phyloP scores from a whole-genome alignment of 1,140 invertebrate species.

The Papilio polyxenes region DNA sequence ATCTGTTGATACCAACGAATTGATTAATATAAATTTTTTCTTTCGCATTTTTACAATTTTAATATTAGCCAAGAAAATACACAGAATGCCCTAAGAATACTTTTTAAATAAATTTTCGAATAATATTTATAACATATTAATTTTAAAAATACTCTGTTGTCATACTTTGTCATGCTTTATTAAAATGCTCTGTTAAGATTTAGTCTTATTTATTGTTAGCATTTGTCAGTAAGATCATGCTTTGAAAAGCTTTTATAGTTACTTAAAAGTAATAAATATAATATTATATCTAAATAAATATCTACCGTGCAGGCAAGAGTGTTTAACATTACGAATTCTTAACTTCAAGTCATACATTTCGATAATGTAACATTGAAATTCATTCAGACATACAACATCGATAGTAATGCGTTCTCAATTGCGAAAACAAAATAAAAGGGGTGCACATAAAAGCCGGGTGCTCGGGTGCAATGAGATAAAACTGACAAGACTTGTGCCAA shows the following conservation, averaged over 20 bases:
- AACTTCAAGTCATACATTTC: conserved; percentile 25
- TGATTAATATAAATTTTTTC: background rate
- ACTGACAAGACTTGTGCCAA: conserved; percentile 60
- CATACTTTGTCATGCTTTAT: conserved; percentile 25
- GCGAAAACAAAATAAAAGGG: conserved; percentile 53
- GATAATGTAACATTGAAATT: conserved; percentile 41
- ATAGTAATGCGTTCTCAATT: conserved; percentile 54
- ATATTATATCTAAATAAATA: conserved; percentile 14
- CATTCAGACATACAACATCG: conserved; percentile 55
- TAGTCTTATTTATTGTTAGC: conserved; percentile 27
- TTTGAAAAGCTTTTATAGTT: conserved; percentile 36
- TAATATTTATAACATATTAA: background rate
- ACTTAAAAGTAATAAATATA: conserved; percentile 41
- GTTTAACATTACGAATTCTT: conserved; percentile 5
- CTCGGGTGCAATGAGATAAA: conserved; percentile 63
- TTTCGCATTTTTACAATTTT: background rate
- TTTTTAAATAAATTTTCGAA: background rate
- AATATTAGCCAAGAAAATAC: conserved; percentile 12
- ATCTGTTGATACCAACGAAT: conserved; percentile 77
- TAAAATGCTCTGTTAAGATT: conserved; percentile 26
- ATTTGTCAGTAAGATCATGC: conserved; percentile 33
- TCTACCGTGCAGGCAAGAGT: conserved; percentile 68
- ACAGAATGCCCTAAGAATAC: conserved; percentile 22
- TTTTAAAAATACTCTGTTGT: background rate
- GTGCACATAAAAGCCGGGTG: conserved; percentile 76